Base-by-base conservation (phyloP, 2,113 vertebrate species). In the Podocnemis expansa region DNA sequence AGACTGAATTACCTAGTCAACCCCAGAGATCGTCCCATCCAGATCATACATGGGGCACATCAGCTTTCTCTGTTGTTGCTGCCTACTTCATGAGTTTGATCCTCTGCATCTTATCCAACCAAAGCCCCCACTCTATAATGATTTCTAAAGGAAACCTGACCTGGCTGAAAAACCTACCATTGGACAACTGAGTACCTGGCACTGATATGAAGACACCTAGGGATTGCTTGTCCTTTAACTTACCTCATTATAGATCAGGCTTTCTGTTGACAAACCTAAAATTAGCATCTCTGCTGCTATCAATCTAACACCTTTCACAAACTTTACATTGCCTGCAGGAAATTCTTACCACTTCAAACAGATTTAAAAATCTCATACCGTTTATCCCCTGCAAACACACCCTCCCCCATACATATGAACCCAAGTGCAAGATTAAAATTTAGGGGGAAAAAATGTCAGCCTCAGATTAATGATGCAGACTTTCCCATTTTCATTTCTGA, bases 351-450 rank as follows among this genome's bases (percentile, higher is more conserved):
- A 84, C 0, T 0, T 56, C 43, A 82, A 87, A 80, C 17, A 21
- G 49, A n/a, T 29, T 5, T 55, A 49, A 88, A 90, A 88, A 58
- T 60, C 19, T 60, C 87, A 45, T 12, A 45, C 45, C 79, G n/a
- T 19, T 75, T 91, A 89, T 29, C 31, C 27, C 78, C 54, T 14
- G 1, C 1, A 88, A 88, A 90, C 4, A 45, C 12, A 34, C 34
- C 21, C 19, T 38, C 29, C 54, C 22, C 51, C 0, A 0, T 10
- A 89, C 14, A 19, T 31, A 27, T 0, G 0, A 14, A 3, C 52
- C 89, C 52, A 90, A 89, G 67, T n/a, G 38, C n/a, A 51, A 14
- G 47, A 58, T 58, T 29, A 92, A 76, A 89, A 75, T 3, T 76
- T 34, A 8, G 58, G 10, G 41, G 47, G 1, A 1, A 5, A 43